Percentiles rank a stretch among this genome's conserved stretches.
Evolutionary conservation across 2,797 vertebrate genomes (phyloP).

Genomic region (Adrianichthys oophorus): DNA sequence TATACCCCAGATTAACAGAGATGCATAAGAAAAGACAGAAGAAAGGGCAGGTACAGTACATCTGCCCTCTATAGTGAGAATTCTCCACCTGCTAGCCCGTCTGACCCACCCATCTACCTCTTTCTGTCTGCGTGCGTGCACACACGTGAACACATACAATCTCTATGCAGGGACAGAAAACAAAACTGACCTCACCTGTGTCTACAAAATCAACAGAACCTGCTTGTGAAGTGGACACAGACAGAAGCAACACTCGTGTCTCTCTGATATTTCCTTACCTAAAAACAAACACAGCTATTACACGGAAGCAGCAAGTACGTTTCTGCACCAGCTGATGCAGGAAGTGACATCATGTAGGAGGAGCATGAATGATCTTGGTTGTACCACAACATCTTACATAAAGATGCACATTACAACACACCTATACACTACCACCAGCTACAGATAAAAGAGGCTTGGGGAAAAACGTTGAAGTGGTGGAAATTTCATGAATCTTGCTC

Average conservation of each 20-base stretch:
- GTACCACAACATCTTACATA: too few species aligned
- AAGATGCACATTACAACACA: too few species aligned
- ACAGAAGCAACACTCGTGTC: conserved; percentile 62
- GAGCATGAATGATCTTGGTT: too few species aligned
- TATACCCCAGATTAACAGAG: neutral
- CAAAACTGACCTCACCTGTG: conserved; percentile 69
- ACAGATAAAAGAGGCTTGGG: too few species aligned
- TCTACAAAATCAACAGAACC: conserved; percentile 69
- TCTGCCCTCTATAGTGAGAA: conserved; percentile 61
- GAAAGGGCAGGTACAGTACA: conserved; percentile 47
- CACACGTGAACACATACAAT: conserved; percentile 30
- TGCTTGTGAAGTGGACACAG: conserved; percentile 71
- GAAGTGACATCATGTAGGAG: too few species aligned
- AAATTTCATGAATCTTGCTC: too few species aligned
- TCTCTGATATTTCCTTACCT: conserved; percentile 14
- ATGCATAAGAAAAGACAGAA: conserved; percentile 5
- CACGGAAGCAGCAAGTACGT: conserved; percentile 3
- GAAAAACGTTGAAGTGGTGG: too few species aligned
- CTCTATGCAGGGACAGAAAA: conserved; percentile 59
- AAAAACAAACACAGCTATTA: conserved; percentile 37
- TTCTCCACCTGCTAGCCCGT: conserved; percentile 66
- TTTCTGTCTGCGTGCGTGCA: conserved; percentile 18
- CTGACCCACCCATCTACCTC: conserved; percentile 43
- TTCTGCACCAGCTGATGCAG: too few species aligned
- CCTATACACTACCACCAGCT: too few species aligned